phyloP scores from a whole-genome alignment of 2,113 vertebrate genomes.

The Varanus salvator region DNA sequence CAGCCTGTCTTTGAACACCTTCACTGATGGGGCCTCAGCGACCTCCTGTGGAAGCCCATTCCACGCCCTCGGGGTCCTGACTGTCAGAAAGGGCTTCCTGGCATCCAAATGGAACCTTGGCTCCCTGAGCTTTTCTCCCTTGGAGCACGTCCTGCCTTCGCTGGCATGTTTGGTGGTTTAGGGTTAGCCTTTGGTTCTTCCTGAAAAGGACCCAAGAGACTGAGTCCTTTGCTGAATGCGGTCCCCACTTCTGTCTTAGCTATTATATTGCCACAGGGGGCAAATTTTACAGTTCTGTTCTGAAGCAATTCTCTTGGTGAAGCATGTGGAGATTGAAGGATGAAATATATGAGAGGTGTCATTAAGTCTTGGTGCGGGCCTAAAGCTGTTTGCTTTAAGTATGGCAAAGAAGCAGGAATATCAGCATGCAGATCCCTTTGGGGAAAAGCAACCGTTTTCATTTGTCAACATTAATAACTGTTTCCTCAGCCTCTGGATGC shows the following conservation, averaged over 20 bases:
- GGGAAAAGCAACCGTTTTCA: not conserved
- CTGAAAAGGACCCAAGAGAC: too few relatives aligned
- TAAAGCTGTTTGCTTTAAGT: rapidly evolving
- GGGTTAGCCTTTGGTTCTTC: too few relatives aligned
- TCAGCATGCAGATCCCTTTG: not conserved
- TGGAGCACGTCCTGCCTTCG: too few relatives aligned
- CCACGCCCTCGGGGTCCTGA: too few relatives aligned
- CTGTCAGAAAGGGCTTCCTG: too few relatives aligned
- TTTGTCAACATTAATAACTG: constrained; percentile 4
- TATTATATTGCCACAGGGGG: not conserved
- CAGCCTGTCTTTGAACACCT: too few relatives aligned
- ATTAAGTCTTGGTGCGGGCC: not conserved
- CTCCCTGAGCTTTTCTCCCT: too few relatives aligned
- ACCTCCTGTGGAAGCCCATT: too few relatives aligned
- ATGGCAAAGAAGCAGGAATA: not conserved
- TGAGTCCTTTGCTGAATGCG: too few relatives aligned
- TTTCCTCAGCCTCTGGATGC: not conserved
- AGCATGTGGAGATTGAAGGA: not conserved
- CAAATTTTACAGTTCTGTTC: not conserved
- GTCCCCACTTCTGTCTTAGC: not conserved
- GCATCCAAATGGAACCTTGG: too few relatives aligned
- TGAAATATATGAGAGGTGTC: not conserved
- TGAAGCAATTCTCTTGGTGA: not conserved
- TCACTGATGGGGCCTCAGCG: too few relatives aligned
- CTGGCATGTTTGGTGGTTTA: too few relatives aligned